Evolutionary conservation across 2,797 vertebrate genomes (phyloP), one percentile per base, ranked within the genome.

Genomic region (Epinephelus coioides): DNA sequence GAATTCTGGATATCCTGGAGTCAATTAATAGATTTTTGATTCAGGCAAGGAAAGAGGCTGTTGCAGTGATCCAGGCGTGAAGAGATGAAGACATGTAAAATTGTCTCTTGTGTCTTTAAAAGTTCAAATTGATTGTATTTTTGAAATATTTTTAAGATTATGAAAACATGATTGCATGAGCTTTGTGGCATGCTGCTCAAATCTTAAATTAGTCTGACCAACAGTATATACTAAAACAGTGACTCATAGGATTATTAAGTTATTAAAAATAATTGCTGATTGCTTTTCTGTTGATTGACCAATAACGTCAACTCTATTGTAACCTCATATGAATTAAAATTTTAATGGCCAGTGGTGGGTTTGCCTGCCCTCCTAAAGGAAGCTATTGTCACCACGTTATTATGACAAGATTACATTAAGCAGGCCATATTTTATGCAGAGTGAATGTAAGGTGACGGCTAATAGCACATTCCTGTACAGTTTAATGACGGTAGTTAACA

Each of bases 401-500:
- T 30, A 66, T 70, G 55, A 57, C 27, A 79, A 5, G 27, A 38
- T 72, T 18, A 21, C 47, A 80, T 72, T 30, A 71, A 64, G 17
- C 6, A 4, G 30, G 19, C 40, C 70, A 57, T 69, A 69, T 76
- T 76, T 78, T 25, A 76, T 27, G 46, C 3, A 53, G 59, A 83
- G 40, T 66, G 65, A 74, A 59, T 47, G 34, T 40, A 44, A 57
- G 21, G 25, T 56, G 51, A 40, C 18, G 61, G 70, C 2, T 73
- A 68, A 83, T 62, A 8, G 40, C 14, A 10, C 51, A 40, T 75
- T 68, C 49, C 54, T 71, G 44, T 46, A 30, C 30, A 21, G 57
- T 70, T 73, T 85, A 76, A 78, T 69, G 64, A 71, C 18, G 44
- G 30, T n/a, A 64, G 59, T 73, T 72, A 65, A 62, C 44, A 68